Percentiles rank a stretch among this genome's conserved stretches.
Conservation (phyloP, 2,113 vertebrate genomes). For the Campylomormyrus tamandua region DNA sequence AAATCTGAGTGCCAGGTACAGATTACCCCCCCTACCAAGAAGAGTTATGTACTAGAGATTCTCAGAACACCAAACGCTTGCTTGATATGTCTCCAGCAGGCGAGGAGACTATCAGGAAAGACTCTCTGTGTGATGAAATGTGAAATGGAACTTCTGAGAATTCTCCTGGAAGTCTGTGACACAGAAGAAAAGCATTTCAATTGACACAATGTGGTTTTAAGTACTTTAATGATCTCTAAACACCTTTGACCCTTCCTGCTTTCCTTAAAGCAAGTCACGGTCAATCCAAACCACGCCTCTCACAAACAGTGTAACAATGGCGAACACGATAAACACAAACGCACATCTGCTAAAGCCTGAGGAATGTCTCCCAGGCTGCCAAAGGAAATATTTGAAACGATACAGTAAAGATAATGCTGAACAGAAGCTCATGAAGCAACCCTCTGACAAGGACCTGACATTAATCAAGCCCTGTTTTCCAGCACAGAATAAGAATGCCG, state of each 20-base stretch:
- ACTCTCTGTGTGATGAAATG: not conserved
- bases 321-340: not conserved
- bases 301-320: not conserved
- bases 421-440: slow-evolving; percentile 11
- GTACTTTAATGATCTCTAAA: not conserved
- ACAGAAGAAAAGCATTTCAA: not conserved
- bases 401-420: slow-evolving; percentile 24
- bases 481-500: slow-evolving; percentile 32
- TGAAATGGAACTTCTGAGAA: not conserved
- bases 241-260: not conserved
- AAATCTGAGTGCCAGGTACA: not conserved
- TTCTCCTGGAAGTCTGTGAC: not conserved
- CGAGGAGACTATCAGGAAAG: not conserved
- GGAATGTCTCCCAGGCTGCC: slow-evolving; percentile 33
- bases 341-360: slow-evolving; percentile 32
- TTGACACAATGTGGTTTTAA: not conserved
- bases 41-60: not conserved
- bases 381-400: slow-evolving; percentile 41
- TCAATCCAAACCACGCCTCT: not conserved
- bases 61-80: not conserved
- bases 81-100: not conserved
- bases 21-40: not conserved
- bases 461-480: slow-evolving; percentile 27
- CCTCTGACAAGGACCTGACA: slow-evolving; percentile 1
- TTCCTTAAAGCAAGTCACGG: not conserved